Percentiles rank a stretch among this genome's conserved stretches.
These are phyloP conservation scores for Folsomia candida DNA, from an alignment of 2,888 invertebrate genomes.

Conservation along the genomic window DNA sequence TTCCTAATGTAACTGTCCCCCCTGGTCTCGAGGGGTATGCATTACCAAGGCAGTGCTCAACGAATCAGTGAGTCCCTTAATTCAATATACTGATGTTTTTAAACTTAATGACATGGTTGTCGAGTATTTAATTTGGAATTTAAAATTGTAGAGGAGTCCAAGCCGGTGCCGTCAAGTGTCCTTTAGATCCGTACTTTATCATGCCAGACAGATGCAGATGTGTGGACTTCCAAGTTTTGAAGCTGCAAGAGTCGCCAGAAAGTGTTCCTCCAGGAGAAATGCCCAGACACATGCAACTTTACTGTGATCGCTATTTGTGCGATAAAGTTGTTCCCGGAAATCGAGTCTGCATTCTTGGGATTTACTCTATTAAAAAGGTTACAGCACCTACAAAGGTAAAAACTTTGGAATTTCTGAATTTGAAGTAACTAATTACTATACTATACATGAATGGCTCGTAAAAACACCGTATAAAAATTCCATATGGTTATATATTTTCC, in stretches of 20 bases:
- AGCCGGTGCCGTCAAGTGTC: constrained; percentile 87
- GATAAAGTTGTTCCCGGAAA: constrained; percentile 96
- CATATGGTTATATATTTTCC: not conserved
- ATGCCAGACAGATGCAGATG: constrained; percentile 96
- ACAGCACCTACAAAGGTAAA: constrained; percentile 63
- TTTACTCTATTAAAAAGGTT: constrained; percentile 92
- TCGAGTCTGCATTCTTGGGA: constrained; percentile 85
- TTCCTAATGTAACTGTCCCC: constrained; percentile 84
- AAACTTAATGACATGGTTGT: not conserved
- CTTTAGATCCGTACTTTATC: constrained; percentile 95
- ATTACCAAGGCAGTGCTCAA: constrained; percentile 84
- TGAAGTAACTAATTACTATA: not conserved
- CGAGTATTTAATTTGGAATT: constrained; percentile 48
- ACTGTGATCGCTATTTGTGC: constrained; percentile 84
- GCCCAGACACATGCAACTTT: constrained; percentile 91
- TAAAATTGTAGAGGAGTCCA: constrained; percentile 68
- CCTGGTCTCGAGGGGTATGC: constrained; percentile 95
- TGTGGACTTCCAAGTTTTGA: constrained; percentile 97
- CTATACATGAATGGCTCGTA: not conserved
- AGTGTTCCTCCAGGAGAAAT: constrained; percentile 95
- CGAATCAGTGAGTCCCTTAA: constrained; percentile 37
- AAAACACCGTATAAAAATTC: too few species aligned
- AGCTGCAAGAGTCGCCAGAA: constrained; percentile 94
- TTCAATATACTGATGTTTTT: constrained; percentile 10
- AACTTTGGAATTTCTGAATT: too few species aligned